A percentile compares a stretch with the other conserved stretches of the same genome.
Conservation (phyloP, 35 echinoderm and acorn worm species). For the Diadema setosum region DNA sequence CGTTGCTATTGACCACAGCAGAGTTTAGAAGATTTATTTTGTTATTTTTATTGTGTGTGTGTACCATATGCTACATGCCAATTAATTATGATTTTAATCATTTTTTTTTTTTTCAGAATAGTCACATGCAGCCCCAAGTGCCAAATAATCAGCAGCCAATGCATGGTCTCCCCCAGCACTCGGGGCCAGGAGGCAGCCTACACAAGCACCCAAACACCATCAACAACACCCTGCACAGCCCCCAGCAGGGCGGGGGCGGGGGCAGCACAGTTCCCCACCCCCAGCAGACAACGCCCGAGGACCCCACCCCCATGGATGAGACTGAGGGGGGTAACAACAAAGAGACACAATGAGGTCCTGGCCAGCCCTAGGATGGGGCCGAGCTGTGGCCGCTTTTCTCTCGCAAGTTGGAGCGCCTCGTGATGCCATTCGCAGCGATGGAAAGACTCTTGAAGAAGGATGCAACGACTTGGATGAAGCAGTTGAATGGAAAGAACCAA, state of each 20-base stretch:
- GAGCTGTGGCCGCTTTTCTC: no score
- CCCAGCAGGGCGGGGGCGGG: neutral
- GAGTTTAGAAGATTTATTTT: no score
- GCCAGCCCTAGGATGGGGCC: neutral
- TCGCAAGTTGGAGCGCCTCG: no score
- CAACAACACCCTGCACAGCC: conserved; percentile 93
- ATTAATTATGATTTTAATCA: neutral
- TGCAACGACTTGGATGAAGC: no score
- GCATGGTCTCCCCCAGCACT: neutral
- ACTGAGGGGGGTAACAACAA: conserved; percentile 15
- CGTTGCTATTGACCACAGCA: conserved; percentile 27
- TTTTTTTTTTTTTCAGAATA: conserved; percentile 58
- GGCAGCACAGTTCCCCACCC: conserved; percentile 6
- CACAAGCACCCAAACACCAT: conserved; percentile 90
- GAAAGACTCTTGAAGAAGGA: no score
- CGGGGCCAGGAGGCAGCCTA: conserved; percentile 6
- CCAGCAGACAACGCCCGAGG: neutral
- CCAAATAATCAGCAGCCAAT: conserved; percentile 77
- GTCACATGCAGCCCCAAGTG: conserved; percentile 74
- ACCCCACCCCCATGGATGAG: neutral
- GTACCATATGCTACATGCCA: no score
- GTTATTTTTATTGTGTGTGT: no score
- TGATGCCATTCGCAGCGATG: no score
- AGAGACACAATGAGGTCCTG: neutral
- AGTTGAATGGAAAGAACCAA: no score